Conservation (phyloP, 1,140 invertebrate species). For the Bombus sylvicola region DNA sequence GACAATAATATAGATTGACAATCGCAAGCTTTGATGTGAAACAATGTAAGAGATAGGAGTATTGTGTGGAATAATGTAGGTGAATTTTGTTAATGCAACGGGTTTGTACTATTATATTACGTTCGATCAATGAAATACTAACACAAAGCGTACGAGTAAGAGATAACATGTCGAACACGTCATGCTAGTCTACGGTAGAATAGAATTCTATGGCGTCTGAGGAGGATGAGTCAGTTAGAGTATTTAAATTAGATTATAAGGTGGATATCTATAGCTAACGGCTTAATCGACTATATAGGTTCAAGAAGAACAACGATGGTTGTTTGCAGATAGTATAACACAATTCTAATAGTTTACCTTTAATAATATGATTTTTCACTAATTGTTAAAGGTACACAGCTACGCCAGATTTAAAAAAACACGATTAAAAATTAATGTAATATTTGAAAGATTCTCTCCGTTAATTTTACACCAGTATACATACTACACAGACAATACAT, state of each 20-base stretch:
- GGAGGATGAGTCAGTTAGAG: background rate
- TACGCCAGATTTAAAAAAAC: background rate
- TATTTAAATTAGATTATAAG: constrained; percentile 4
- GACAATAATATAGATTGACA: background rate
- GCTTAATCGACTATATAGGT: background rate
- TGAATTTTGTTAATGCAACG: background rate
- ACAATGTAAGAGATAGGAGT: background rate
- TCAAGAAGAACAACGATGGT: background rate
- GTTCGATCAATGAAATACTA: constrained; percentile 19
- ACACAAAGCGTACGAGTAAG: background rate
- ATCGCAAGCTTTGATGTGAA: background rate
- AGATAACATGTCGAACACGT: constrained; percentile 20
- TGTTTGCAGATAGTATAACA: background rate
- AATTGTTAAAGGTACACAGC: background rate
- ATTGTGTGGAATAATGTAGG: background rate
- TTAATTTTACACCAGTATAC: background rate
- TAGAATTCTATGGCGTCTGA: background rate
- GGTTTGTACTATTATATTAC: background rate
- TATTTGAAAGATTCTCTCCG: background rate
- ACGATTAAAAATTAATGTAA: background rate
- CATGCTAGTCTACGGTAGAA: background rate
- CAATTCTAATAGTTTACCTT: background rate
- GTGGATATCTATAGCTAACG: background rate
- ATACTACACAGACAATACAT: background rate
- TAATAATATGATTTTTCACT: background rate